These are phyloP conservation scores for Trachops cirrhosus DNA, from an alignment of 2,797 vertebrate genomes.

Conservation along the genomic window DNA sequence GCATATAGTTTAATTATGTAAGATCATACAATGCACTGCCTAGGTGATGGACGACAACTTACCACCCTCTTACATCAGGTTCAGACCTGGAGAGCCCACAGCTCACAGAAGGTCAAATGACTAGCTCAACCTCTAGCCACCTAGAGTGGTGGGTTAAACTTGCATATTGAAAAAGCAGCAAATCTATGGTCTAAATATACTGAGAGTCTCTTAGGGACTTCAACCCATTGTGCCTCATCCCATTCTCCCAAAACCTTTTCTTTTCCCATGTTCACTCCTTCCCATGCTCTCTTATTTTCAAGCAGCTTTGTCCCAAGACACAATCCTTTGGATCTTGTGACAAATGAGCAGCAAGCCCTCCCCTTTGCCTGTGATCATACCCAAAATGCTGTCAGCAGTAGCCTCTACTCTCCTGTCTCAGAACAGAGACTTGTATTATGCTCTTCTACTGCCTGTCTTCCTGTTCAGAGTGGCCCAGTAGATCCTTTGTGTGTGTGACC, in stretches of 20 bases:
- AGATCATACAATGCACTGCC: neutral
- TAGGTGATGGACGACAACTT: neutral
- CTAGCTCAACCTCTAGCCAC: neutral
- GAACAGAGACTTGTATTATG: neutral
- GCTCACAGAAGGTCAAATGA: neutral
- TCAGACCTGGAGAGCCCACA: neutral
- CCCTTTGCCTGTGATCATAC: neutral
- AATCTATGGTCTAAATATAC: neutral
- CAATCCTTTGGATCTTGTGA: neutral
- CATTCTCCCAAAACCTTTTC: neutral
- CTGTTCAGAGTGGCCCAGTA: neutral
- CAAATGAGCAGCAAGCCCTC: neutral
- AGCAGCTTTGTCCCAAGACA: neutral
- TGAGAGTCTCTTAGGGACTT: neutral
- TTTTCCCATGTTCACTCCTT: neutral
- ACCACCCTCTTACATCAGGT: neutral
- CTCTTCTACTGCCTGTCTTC: neutral
- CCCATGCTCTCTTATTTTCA: neutral
- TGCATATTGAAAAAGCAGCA: neutral
- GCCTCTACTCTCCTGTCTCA: neutral
- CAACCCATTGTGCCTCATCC: rapidly evolving
- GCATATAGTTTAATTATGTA: neutral
- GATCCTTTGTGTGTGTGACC: neutral
- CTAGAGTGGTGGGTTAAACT: neutral
- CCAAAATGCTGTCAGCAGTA: neutral